Base-by-base conservation (phyloP, 2,113 vertebrate species). In the Phyllostomus discolor region DNA sequence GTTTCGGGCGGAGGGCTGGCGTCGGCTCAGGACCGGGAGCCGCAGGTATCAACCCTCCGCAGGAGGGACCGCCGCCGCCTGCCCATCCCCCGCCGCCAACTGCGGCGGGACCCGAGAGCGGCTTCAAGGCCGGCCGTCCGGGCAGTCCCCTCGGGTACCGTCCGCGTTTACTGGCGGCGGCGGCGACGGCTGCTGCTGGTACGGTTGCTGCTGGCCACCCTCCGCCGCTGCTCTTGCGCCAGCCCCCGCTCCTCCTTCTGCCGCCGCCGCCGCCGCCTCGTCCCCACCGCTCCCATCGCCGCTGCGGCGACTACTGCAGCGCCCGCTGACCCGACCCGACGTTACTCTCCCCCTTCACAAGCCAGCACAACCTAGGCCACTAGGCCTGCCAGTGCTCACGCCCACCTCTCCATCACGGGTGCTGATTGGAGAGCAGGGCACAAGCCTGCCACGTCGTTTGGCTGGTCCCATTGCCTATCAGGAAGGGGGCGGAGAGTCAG, bases 291-390 rank as follows among this genome's bases (percentile, higher is more conserved):
- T 96, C 96, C 95, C 98, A 92, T 97, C 96, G 93, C 97, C 97
- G 97, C 97, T 97, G 97, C 97, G 96, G 97, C 97, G 97, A 97
- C 97, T 97, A 97, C 97, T 98, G 97, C 98, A 97, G 97, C 88
- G 91, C 98, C 97, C 89, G 94, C 95, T 98, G 97, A 97, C 97
- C 98, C 97, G 97, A 97, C 97, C 97, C 97, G 97, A 98, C 98
- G 97, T 97, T 98, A 97, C 81, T 92, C 93, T 59, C 86, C 96
- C 97, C 90, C 97, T 97, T 97, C 97, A 95, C 93, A 97, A 92
- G 84, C 89, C 17, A n/a, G 57, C 82, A 88, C 92, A 89, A 89
- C 96, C 95, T 97, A 97, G 62, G 46, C 82, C 96, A 88, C 98
- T 95, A 93, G 91, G 93, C 97, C 54, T 43, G 82, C 90, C 76